Evolutionary conservation across 2,113 vertebrate species (phyloP).

Genomic region (Hyperoodon ampullatus): DNA sequence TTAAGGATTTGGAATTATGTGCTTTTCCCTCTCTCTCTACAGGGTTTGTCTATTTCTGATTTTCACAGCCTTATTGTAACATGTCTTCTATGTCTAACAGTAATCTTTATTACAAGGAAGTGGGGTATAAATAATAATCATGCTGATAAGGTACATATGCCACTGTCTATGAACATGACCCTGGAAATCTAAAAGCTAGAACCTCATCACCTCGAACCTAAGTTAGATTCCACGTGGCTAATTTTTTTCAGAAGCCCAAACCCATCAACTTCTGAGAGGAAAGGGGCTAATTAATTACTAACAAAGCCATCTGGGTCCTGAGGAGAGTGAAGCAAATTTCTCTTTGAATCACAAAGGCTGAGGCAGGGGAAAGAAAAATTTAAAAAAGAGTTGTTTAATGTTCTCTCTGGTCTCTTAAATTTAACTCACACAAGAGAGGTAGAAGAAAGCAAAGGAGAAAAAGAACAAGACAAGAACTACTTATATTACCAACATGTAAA

Average conservation of each 20-base stretch:
- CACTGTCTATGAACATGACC: neutral
- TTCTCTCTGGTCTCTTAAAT: neutral
- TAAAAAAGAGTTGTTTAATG: constrained; percentile 35
- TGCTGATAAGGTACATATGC: neutral
- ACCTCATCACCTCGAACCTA: neutral
- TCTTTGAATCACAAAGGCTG: constrained; percentile 69
- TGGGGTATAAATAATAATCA: neutral
- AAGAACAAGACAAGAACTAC: neutral
- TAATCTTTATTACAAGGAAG: neutral
- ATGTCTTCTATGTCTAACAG: neutral
- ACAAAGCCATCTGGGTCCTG: neutral
- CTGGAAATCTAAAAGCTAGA: neutral
- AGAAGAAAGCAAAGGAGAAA: neutral
- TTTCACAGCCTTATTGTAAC: neutral
- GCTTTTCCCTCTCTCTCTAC: neutral
- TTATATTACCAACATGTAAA: rapidly evolving
- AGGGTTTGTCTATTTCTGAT: neutral
- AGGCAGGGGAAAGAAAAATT: neutral
- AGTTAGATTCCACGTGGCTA: neutral
- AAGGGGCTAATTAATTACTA: constrained; percentile 74
- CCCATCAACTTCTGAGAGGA: constrained; percentile 51
- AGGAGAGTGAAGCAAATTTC: constrained; percentile 56
- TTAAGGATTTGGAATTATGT: neutral
- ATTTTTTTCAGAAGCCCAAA: constrained; percentile 14
- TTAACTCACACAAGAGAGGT: neutral